Conservation (phyloP, 2,113 vertebrate species). For the Phylloscopus whistleri region DNA sequence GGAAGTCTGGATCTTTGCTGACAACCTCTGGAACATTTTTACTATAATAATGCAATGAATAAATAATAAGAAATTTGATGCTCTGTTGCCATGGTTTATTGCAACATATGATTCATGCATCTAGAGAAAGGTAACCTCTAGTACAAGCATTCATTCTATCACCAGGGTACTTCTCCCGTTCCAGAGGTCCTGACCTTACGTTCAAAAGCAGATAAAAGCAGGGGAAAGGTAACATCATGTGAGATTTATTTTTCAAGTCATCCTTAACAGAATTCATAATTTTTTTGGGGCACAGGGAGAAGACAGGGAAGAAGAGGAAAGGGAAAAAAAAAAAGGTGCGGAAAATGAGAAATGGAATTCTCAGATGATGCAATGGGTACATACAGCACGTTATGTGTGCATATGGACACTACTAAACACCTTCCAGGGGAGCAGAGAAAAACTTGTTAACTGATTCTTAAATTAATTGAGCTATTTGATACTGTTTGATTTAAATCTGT, state of each 20-base stretch:
- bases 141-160: not conserved
- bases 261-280: not conserved
- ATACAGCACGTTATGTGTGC: not conserved
- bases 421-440: accelerated
- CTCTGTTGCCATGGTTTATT: not conserved
- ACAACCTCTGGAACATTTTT: not conserved
- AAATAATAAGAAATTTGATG: slow-evolving; percentile 20
- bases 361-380: not conserved
- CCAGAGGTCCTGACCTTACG: not conserved
- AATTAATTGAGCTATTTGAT: not conserved
- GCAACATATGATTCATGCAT: not conserved
- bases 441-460: not conserved
- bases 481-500: not conserved
- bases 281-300: not conserved
- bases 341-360: not conserved
- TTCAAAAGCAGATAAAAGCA: not conserved
- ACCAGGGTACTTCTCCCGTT: not conserved
- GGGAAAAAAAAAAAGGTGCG: accelerated
- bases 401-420: not conserved
- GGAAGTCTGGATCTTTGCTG: not conserved
- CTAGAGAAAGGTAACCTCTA: not conserved
- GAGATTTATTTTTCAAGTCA: not conserved
- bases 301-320: not conserved
- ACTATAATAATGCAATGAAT: slow-evolving; percentile 11
- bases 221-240: not conserved